Base-by-base conservation (phyloP, 2,113 vertebrate species). In the Mohoua ochrocephala region DNA sequence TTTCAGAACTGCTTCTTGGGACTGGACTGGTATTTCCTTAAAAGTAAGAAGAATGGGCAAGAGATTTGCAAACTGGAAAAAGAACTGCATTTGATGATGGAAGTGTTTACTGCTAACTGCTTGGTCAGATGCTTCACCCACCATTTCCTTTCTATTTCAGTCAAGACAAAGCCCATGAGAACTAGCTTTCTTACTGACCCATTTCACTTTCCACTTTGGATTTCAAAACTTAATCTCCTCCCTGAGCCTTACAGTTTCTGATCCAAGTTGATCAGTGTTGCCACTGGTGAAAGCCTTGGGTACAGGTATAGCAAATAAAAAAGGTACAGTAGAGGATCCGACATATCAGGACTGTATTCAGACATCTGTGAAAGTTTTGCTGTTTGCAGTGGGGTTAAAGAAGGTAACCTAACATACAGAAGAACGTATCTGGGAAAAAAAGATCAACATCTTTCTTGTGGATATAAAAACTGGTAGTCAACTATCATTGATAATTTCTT, bases 51-150 rank as follows among this genome's bases (percentile, higher is more conserved):
- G 60, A 93, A 93, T 47, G 85, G 89, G 9, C 71, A 80, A 54
- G 61, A 96, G 53, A 87, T 77, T 42, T 93, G 65, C 41, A 89
- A 94, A 73, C 31, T 84, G 78, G 78, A 79, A 85, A 82, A 89
- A 80, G 31, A 87, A 42, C 26, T 85, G 39, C 28, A 61, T 94
- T 85, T 79, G 67, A 79, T 79, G 65, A 87, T 65, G 42, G 37
- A 92, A 92, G 80, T 67, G 56, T 89, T 92, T 93, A 93, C 52
- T 52, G 71, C 73, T 82, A 65, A 89, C 67, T 87, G 57, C 84
- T 94, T 78, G 57, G 61, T 92, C 94, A 96, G 78, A 95, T 94
- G 82, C 79, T 88, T 96, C 82, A 83, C 91, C 67, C 87, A 94
- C 91, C 33, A 71, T 85, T 91, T 96, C 94, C 94, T 85, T 93